Conservation (phyloP, 2,888 invertebrate species). For the Archaeoteleia sp. region DNA sequence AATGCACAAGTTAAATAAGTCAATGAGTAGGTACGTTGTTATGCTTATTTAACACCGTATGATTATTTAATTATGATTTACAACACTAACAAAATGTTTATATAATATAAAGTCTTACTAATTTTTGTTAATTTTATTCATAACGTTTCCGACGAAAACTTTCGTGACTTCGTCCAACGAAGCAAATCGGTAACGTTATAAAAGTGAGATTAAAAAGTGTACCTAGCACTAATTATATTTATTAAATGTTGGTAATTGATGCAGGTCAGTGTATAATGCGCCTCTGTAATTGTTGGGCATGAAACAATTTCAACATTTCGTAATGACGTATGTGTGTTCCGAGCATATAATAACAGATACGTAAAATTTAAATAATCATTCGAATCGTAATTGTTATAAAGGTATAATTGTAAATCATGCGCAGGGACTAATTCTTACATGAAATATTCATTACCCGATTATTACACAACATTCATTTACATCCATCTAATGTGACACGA, state of each 20-base stretch:
- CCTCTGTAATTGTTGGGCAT: neutral
- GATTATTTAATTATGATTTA: too few species aligned
- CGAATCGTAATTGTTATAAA: neutral
- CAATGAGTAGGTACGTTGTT: too few species aligned
- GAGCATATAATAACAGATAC: too few species aligned
- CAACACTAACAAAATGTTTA: too few species aligned
- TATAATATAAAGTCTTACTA: too few species aligned
- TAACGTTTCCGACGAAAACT: neutral
- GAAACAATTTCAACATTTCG: constrained; percentile 5
- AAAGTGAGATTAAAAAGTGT: constrained; percentile 2
- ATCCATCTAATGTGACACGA: too few species aligned
- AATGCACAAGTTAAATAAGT: too few species aligned
- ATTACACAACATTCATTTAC: too few species aligned
- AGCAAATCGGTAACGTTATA: neutral
- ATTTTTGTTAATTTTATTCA: too few species aligned
- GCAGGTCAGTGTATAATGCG: neutral
- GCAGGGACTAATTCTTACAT: neutral
- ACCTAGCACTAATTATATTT: neutral
- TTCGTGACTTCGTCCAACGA: neutral
- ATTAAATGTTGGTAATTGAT: constrained; percentile 3
- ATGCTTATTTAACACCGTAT: too few species aligned
- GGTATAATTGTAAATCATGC: neutral
- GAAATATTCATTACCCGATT: too few species aligned
- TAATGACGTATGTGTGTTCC: too few species aligned
- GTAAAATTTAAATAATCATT: neutral